Percentiles rank a stretch among this genome's conserved stretches.
Conservation (phyloP, 23 tunicate genomes). For the Phallusia fumigata region DNA sequence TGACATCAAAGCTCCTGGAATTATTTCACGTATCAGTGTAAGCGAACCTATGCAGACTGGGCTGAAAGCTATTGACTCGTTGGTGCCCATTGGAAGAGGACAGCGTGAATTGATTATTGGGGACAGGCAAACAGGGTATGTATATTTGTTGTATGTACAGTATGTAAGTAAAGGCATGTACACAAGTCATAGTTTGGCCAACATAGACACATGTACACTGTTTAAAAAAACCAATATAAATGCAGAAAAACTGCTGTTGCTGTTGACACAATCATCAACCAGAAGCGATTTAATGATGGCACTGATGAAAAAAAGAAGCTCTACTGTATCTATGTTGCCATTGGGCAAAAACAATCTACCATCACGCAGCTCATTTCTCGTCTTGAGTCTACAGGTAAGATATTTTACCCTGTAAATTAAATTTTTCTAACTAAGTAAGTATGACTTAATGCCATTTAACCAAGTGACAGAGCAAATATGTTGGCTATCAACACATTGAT, state of each 20-base stretch:
- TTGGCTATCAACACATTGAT: too few relatives aligned
- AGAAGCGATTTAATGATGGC: constrained; percentile 94
- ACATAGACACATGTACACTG: too few relatives aligned
- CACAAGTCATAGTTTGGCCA: background rate
- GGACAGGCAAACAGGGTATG: constrained; percentile 98
- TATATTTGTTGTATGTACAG: background rate
- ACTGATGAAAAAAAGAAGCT: constrained; percentile 95
- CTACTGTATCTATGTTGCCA: constrained; percentile 99
- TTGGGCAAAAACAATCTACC: constrained; percentile 99
- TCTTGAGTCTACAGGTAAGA: constrained; percentile 87
- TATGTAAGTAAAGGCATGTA: background rate
- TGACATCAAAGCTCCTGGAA: constrained; percentile 99
- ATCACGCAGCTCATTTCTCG: constrained; percentile 92
- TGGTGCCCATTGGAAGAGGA: constrained; percentile 99
- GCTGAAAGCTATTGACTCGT: constrained; percentile 97
- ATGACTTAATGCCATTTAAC: too few relatives aligned
- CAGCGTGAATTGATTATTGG: constrained; percentile 99
- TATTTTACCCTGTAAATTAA: background rate
- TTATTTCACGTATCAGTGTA: constrained; percentile 96
- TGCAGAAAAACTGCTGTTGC: constrained; percentile 99
- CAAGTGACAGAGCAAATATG: too few relatives aligned
- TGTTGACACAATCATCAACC: constrained; percentile 98
- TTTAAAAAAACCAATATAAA: too few relatives aligned
- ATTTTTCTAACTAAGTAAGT: background rate
- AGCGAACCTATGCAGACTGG: constrained; percentile 99